Percentiles rank a stretch among this genome's conserved stretches.
Conservation (phyloP, 2,113 vertebrate species). For the Catharus bicknelli region DNA sequence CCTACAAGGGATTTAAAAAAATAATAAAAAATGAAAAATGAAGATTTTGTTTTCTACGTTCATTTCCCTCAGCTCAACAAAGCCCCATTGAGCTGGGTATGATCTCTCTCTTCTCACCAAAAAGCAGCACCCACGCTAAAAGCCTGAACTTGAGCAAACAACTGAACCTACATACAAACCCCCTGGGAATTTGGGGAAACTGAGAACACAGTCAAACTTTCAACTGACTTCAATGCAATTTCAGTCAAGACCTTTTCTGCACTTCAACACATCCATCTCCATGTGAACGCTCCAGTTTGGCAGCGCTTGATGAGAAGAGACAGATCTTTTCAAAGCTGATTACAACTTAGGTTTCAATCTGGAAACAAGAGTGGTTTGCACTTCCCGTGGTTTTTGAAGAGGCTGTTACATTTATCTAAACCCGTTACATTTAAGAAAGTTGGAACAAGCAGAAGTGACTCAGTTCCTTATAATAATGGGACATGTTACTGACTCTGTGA, state of each 20-base stretch:
- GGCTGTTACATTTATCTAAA: neutral
- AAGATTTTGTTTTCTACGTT: neutral
- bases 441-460: slow-evolving; percentile 51
- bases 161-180: neutral
- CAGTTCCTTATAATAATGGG: slow-evolving; percentile 7
- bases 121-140: neutral
- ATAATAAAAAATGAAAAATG: neutral
- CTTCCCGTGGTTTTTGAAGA: neutral
- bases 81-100: neutral
- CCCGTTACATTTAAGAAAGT: neutral
- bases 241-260: slow-evolving; percentile 14
- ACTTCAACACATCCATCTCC: neutral
- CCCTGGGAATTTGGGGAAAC: neutral
- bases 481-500: neutral
- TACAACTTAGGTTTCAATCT: neutral
- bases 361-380: neutral
- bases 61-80: neutral
- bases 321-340: slow-evolving; percentile 9
- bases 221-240: neutral
- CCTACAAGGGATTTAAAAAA: neutral
- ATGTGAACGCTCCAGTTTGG: neutral
- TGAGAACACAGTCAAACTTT: neutral
- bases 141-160: neutral
- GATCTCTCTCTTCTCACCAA: neutral
- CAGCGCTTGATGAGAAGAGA: neutral